Percentiles rank a stretch among this genome's conserved stretches.
These are phyloP conservation scores for Diaphora mendica DNA, from an alignment of 2,888 invertebrate genomes.

Conservation along the genomic window DNA sequence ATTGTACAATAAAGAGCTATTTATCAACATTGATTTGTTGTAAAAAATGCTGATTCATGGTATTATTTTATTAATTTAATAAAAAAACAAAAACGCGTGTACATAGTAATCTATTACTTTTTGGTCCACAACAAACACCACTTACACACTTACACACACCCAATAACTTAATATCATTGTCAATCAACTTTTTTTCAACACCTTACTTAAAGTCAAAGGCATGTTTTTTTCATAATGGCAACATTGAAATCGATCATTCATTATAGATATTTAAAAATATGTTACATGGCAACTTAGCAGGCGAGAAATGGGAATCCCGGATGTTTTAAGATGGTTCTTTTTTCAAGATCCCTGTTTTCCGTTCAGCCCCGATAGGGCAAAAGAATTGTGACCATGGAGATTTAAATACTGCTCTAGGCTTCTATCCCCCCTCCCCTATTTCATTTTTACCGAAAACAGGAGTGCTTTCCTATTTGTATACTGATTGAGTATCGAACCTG, in stretches of 20 bases:
- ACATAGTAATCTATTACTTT: constrained; percentile 4
- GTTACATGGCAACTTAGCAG: constrained; percentile 21
- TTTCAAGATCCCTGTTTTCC: constrained; percentile 13
- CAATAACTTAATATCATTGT: background rate
- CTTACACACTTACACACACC: background rate
- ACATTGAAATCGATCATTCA: constrained; percentile 10
- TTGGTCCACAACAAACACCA: constrained; percentile 3
- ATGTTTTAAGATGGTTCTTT: constrained; percentile 7
- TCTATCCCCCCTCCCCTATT: too few species aligned
- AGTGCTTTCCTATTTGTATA: background rate
- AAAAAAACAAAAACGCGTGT: background rate
- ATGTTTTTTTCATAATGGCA: constrained; percentile 20
- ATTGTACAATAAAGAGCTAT: too few species aligned
- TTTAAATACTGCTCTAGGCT: too few species aligned
- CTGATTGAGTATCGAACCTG: background rate
- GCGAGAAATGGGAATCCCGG: constrained; percentile 18
- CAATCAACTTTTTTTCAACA: constrained; percentile 26
- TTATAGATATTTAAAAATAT: constrained; percentile 21
- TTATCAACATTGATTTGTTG: too few species aligned
- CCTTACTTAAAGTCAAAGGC: constrained; percentile 31
- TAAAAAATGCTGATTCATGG: too few species aligned
- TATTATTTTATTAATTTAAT: background rate
- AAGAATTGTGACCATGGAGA: background rate
- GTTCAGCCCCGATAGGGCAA: constrained; percentile 14
- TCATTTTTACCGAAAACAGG: too few species aligned